Conservation (phyloP, 2,888 invertebrate genomes). For the Tanytarsus gracilentus region DNA sequence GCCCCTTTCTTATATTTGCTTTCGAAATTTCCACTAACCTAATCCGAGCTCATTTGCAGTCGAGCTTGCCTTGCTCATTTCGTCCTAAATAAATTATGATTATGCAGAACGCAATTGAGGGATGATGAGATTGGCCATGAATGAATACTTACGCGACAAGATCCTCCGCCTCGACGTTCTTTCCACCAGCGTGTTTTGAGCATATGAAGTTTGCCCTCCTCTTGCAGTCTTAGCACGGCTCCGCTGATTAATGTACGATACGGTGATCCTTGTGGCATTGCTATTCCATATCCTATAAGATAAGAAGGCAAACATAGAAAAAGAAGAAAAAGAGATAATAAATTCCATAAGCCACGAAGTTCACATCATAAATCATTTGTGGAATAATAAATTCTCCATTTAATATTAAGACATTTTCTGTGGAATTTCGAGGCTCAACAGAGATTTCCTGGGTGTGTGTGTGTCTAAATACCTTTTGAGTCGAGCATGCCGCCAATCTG, state of each 20-base stretch:
- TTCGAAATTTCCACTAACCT: conserved; percentile 11
- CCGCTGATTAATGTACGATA: conserved; percentile 90
- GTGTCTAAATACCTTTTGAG: conserved; percentile 54
- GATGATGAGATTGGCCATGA: too few relatives aligned
- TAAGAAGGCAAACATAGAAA: too few relatives aligned
- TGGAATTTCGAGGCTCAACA: not conserved
- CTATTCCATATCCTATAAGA: conserved; percentile 84
- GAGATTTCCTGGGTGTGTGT: not conserved
- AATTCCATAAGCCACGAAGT: too few relatives aligned
- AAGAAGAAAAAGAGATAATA: too few relatives aligned
- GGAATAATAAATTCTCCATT: too few relatives aligned
- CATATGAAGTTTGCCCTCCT: conserved; percentile 85
- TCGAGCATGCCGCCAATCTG: conserved; percentile 89
- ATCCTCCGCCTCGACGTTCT: conserved; percentile 80
- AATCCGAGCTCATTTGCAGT: conserved; percentile 84
- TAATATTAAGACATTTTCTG: too few relatives aligned
- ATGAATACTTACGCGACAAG: conserved; percentile 59
- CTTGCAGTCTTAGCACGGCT: conserved; percentile 89
- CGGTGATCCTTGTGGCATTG: conserved; percentile 87
- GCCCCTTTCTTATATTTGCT: not conserved
- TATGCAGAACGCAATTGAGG: not conserved
- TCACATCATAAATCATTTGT: too few relatives aligned
- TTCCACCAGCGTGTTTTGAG: conserved; percentile 98
- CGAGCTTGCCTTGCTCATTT: conserved; percentile 74
- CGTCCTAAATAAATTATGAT: conserved; percentile 51